Evolutionary conservation across 2,113 vertebrate genomes (phyloP).

Genomic region (Ciconia stormi): DNA sequence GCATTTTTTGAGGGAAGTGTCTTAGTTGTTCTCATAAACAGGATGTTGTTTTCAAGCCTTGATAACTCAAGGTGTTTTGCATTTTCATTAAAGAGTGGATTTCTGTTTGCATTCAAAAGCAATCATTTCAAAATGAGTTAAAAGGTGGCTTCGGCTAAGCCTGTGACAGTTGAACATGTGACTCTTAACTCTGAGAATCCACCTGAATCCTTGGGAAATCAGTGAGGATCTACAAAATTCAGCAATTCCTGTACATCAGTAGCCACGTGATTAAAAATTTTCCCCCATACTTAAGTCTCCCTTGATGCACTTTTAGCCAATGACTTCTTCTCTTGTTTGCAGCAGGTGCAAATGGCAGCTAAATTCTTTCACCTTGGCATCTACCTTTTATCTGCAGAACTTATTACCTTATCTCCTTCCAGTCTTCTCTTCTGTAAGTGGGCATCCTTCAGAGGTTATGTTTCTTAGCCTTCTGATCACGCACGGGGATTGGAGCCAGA

Average conservation of each 20-base stretch:
- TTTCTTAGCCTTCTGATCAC: not conserved
- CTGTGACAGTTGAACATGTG: accelerated
- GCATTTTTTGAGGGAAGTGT: not conserved
- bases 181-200: not conserved
- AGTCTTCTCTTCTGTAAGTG: not conserved
- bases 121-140: accelerated
- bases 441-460: not conserved
- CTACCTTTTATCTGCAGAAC: not conserved
- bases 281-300: not conserved
- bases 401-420: not conserved
- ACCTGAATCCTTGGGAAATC: not conserved
- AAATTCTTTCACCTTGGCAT: not conserved
- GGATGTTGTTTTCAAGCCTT: not conserved
- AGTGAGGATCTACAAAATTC: not conserved
- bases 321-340: not conserved
- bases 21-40: not conserved
- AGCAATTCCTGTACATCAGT: not conserved
- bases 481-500: not conserved
- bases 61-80: accelerated
- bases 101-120: not conserved
- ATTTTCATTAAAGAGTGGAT: not conserved
- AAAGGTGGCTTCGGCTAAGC: accelerated
- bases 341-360: not conserved
- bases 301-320: not conserved
- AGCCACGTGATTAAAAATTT: accelerated